phyloP scores from a whole-genome alignment of 2,888 invertebrate species.

The Ceriagrion tenellum region DNA sequence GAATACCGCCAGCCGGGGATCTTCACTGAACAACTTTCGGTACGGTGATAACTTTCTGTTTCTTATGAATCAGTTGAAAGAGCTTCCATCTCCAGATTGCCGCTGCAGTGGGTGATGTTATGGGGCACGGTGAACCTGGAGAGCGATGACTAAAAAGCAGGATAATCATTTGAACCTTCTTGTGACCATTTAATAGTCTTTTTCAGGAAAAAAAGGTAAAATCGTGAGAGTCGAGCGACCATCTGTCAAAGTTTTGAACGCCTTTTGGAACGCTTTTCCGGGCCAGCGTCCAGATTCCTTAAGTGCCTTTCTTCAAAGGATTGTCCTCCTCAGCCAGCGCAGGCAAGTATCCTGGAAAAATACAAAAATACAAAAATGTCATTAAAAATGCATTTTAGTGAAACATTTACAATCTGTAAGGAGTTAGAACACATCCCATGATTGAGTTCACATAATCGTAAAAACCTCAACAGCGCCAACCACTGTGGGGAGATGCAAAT shows the following conservation, averaged over 20 bases:
- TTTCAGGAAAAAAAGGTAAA: not conserved
- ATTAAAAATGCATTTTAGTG: too few relatives aligned
- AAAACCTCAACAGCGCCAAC: too few relatives aligned
- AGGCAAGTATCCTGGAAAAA: too few relatives aligned
- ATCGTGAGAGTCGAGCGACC: not conserved
- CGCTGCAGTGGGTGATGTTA: not conserved
- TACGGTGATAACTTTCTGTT: not conserved
- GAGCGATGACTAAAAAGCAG: not conserved
- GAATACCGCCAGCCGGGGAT: not conserved
- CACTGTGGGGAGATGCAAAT: too few relatives aligned
- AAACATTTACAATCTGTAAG: too few relatives aligned
- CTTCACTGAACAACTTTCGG: not conserved
- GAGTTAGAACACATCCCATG: too few relatives aligned
- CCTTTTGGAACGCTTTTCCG: too few relatives aligned
- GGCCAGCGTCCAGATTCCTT: not conserved
- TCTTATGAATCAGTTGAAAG: not conserved
- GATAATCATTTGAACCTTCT: not conserved
- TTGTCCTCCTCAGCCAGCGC: not conserved
- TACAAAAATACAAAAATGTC: too few relatives aligned
- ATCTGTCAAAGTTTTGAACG: too few relatives aligned
- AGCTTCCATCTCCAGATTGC: not conserved
- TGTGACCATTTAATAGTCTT: not conserved
- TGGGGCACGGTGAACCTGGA: not conserved
- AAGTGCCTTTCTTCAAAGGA: not conserved
- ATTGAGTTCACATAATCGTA: too few relatives aligned